A percentile compares a stretch with the other conserved stretches of the same genome.
Conservation (phyloP, 2,113 vertebrate genomes). For the Laterallus jamaicensis region DNA sequence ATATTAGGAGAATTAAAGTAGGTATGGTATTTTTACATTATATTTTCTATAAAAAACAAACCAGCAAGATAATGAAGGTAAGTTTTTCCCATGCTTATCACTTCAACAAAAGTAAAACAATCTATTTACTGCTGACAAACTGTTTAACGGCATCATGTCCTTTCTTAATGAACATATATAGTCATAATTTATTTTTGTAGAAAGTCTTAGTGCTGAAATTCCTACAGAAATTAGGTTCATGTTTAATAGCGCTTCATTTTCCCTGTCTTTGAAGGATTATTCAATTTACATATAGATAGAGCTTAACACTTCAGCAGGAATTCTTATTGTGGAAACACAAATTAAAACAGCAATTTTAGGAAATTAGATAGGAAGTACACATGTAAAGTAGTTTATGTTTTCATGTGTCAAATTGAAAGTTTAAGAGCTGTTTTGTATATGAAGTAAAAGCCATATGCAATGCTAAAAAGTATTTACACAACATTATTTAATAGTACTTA, state of each 20-base stretch:
- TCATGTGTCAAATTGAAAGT: not conserved
- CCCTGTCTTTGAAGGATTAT: not conserved
- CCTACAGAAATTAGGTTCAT: not conserved
- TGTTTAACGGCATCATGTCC: not conserved
- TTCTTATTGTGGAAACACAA: not conserved
- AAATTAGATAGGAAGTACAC: not conserved
- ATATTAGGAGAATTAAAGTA: not conserved
- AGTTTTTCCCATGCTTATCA: not conserved
- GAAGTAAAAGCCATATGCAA: not conserved
- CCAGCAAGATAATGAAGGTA: not conserved
- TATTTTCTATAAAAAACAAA: not conserved
- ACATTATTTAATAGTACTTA: not conserved
- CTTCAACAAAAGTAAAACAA: not conserved
- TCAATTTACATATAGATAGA: constrained; percentile 15
- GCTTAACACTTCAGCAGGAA: not conserved
- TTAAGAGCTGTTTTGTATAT: not conserved
- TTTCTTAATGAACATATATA: not conserved
- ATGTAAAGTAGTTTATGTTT: not conserved
- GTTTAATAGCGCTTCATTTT: not conserved
- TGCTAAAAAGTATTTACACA: not conserved
- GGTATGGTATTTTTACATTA: not conserved
- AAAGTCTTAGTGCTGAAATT: not conserved
- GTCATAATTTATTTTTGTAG: not conserved
- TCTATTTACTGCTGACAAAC: not conserved
- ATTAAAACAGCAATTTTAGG: not conserved